Conservation (phyloP, 2,888 invertebrate genomes). For the Agonopterix heracliana region DNA sequence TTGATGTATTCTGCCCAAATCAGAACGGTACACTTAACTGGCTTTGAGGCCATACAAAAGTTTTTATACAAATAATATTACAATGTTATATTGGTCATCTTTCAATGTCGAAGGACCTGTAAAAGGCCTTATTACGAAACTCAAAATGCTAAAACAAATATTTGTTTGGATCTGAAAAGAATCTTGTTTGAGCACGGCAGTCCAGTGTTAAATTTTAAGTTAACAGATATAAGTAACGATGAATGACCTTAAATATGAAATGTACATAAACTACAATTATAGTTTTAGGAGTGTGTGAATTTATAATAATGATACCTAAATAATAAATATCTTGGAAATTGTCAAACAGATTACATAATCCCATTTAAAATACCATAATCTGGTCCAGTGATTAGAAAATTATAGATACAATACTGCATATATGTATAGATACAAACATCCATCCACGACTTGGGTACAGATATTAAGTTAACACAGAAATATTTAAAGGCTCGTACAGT, state of each 20-base stretch:
- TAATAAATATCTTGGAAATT: no score
- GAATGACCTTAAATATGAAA: conserved; percentile 11
- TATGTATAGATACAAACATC: no score
- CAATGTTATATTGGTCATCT: conserved; percentile 22
- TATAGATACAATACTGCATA: no score
- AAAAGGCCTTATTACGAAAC: conserved; percentile 44
- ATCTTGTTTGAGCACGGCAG: conserved; percentile 23
- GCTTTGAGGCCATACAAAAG: conserved; percentile 27
- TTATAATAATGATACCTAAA: no score
- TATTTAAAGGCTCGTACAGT: no score
- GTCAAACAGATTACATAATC: no score
- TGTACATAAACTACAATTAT: no score
- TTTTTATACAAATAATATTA: conserved; percentile 15
- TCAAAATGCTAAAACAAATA: conserved; percentile 35
- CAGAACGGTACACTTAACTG: conserved; percentile 19
- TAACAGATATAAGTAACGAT: conserved; percentile 1
- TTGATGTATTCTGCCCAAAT: conserved; percentile 26
- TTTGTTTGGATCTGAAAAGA: conserved; percentile 33
- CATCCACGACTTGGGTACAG: no score
- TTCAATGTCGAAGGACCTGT: conserved; percentile 46
- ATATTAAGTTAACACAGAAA: no score
- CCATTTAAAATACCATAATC: no score
- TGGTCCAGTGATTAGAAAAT: no score
- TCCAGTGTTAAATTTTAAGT: conserved; percentile 20
- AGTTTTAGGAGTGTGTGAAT: no score